Conservation (phyloP, 1,140 invertebrate genomes). For the Drosophila triauraria region DNA sequence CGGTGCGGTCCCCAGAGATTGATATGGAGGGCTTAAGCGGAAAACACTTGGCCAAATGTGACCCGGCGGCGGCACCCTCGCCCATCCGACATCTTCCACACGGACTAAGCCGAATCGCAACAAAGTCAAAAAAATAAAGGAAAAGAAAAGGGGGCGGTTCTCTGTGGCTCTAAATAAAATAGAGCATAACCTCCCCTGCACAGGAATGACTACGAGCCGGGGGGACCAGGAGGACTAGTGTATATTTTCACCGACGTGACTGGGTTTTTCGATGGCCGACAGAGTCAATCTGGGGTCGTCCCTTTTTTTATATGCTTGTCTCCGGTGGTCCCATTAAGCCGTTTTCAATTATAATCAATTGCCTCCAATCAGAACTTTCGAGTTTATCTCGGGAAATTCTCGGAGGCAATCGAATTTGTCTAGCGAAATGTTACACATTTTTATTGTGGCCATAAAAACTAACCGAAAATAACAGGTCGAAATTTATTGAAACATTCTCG, state of each 20-base stretch:
- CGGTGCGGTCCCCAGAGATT: conserved; percentile 69
- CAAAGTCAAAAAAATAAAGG: conserved; percentile 55
- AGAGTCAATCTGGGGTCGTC: conserved; percentile 59
- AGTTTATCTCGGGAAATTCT: conserved; percentile 10
- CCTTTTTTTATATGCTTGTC: conserved; percentile 34
- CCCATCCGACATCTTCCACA: conserved; percentile 25
- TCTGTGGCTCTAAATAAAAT: conserved; percentile 54
- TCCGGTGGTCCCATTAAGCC: conserved; percentile 59
- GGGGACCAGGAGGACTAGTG: conserved; percentile 30
- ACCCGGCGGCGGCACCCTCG: conserved; percentile 38
- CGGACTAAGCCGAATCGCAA: conserved; percentile 59
- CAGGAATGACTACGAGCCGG: conserved; percentile 27
- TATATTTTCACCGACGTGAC: conserved; percentile 74
- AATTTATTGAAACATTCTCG: conserved; percentile 7
- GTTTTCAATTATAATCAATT: conserved; percentile 80
- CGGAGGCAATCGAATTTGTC: conserved; percentile 8
- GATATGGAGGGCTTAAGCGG: conserved; percentile 79
- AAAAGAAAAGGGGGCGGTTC: conserved; percentile 43
- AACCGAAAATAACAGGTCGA: conserved; percentile 14
- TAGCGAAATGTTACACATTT: conserved; percentile 5
- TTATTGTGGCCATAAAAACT: conserved; percentile 23
- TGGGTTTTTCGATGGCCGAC: conserved; percentile 63
- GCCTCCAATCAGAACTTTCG: conserved; percentile 60
- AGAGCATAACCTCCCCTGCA: conserved; percentile 59
- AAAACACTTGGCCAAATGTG: conserved; percentile 83